Base-by-base conservation (phyloP, 2,888 invertebrate genomes). In the Gasteruption jaculator region DNA sequence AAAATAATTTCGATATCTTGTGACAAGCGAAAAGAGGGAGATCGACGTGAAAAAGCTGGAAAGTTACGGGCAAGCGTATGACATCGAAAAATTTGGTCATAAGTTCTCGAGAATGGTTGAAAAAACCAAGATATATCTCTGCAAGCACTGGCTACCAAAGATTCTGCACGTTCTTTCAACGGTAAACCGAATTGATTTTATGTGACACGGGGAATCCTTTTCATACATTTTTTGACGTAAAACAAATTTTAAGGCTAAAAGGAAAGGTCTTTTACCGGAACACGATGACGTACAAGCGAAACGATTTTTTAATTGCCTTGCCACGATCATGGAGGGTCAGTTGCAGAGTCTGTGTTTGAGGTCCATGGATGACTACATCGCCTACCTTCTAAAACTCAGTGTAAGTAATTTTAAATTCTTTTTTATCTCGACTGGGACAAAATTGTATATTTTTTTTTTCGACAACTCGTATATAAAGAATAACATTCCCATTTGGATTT, bases 251-350 rank as follows among this genome's bases (percentile, higher is more conserved):
- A 68, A 82, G 75, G 87, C 84, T 1, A 78, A 72, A 41, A 84
- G 81, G 60, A 84, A 77, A 60, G 81, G 78, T 41, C 74, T 79
- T 50, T 74, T 89, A 38, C 87, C 81, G 48, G 76, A 80, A 0
- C 74, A 78, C 33, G 81, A 84, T 49, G 77, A 76, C 12, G 76
- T 75, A 10, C 78, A 81, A 63, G 79, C 86, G 68, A 80, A 78
- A 54, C 80, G 81, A 30, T 92, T 92, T 70, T 93, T 86, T 66
- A 86, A 91, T 65, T 86, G 90, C 56, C 81, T 91, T 2, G 85
- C 85, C 1, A 83, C 85, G 19, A 75, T 93, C 26, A 94, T 94
- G 94, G 88, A 91, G 1, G 83, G 83, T 56, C 89, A 92, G 58
- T 73, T 95, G 41, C 91, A 92, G 66, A 81, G 81, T 15, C 69